phyloP scores from a whole-genome alignment of 2,888 invertebrate species.

The Timema podura region DNA sequence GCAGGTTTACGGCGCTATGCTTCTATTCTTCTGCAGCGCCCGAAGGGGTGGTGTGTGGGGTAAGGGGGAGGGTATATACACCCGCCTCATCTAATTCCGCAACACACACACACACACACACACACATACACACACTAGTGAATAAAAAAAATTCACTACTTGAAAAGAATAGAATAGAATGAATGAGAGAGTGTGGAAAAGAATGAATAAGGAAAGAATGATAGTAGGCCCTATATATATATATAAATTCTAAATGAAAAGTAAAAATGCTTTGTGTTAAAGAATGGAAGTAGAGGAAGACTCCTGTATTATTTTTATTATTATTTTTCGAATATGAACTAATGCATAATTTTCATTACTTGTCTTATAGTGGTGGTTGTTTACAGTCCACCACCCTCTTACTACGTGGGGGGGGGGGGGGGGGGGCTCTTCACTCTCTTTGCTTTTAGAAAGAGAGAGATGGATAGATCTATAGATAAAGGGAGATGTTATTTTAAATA shows the following conservation, averaged over 20 bases:
- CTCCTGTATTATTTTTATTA: too few species aligned
- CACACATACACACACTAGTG: too few species aligned
- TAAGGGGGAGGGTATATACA: neutral
- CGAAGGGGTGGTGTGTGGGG: neutral
- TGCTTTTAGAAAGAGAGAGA: too few species aligned
- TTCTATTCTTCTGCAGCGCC: slow-evolving; percentile 19
- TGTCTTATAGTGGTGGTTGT: neutral
- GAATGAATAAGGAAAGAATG: slow-evolving; percentile 15
- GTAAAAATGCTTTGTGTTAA: slow-evolving; percentile 31
- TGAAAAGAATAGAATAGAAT: slow-evolving; percentile 5
- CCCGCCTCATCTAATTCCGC: slow-evolving; percentile 28
- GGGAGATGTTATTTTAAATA: too few species aligned
- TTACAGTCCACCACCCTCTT: neutral
- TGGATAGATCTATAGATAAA: too few species aligned
- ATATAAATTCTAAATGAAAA: slow-evolving; percentile 27
- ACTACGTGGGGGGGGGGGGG: neutral
- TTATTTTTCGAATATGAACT: slow-evolving; percentile 41
- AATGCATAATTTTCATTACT: slow-evolving; percentile 44
- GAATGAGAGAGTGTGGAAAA: slow-evolving; percentile 16
- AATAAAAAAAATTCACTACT: too few species aligned
- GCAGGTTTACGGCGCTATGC: slow-evolving; percentile 21
- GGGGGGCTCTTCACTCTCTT: neutral
- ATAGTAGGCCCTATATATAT: too few species aligned
- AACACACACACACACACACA: slow-evolving; percentile 20
- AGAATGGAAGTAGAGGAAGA: slow-evolving; percentile 28